phyloP scores from a whole-genome alignment of 2,113 vertebrate species.

The Motacilla tschutschensis region DNA sequence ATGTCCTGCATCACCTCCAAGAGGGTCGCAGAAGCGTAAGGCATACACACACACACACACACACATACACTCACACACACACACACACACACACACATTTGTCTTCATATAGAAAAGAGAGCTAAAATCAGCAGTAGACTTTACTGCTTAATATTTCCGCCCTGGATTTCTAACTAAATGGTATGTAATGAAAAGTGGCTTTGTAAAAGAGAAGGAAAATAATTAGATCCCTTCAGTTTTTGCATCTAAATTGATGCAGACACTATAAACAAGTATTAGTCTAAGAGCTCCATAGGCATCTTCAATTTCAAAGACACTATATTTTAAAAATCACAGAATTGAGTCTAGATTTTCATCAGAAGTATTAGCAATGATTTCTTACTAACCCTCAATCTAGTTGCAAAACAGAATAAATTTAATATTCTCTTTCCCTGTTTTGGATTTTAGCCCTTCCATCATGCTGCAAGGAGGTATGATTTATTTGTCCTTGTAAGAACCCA shows the following conservation, averaged over 20 bases:
- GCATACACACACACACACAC: neutral
- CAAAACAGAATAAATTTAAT: neutral
- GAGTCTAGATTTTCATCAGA: constrained; percentile 6
- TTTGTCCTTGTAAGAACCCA: constrained; percentile 3
- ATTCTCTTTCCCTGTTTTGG: neutral
- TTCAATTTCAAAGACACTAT: constrained; percentile 4
- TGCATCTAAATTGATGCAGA: neutral
- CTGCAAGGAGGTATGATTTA: neutral
- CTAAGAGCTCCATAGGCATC: neutral
- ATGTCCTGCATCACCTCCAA: neutral
- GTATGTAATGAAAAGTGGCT: neutral
- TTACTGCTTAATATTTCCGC: neutral
- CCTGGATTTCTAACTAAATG: neutral
- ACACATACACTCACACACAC: neutral
- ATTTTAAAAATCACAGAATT: constrained; percentile 8
- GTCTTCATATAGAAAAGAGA: neutral
- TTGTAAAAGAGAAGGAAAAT: constrained; percentile 26
- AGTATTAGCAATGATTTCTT: constrained; percentile 2
- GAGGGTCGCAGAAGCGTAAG: neutral
- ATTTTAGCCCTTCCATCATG: neutral
- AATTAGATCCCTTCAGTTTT: neutral
- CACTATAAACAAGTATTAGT: neutral
- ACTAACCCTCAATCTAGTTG: neutral
- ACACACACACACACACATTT: neutral
- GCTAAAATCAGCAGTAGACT: neutral